phyloP scores from a whole-genome alignment of 2,113 vertebrate species.

The Paradoxurus hermaphroditus region DNA sequence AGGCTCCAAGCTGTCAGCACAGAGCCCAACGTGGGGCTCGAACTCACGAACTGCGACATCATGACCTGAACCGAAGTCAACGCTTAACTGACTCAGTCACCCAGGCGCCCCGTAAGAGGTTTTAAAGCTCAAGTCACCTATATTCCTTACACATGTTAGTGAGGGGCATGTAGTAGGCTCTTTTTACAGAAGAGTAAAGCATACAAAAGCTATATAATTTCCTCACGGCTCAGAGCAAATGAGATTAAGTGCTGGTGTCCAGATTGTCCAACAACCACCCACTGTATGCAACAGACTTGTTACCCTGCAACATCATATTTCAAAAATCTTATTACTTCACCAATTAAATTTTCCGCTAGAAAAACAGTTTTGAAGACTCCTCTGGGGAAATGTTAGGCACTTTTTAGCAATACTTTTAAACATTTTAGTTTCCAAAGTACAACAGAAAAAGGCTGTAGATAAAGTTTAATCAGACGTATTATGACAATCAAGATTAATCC shows the following conservation, averaged over 20 bases:
- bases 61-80: no score
- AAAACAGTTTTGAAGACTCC: background rate
- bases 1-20: no score
- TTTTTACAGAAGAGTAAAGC: background rate
- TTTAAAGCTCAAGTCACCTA: background rate
- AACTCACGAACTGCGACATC: no score
- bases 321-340: conserved; percentile 5
- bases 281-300: background rate
- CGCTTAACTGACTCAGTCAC: no score
- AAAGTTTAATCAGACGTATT: background rate
- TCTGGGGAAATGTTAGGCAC: background rate
- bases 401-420: background rate
- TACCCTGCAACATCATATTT: background rate
- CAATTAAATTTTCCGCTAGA: background rate
- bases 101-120: background rate
- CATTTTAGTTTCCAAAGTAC: background rate
- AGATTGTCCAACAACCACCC: background rate
- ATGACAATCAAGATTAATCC: background rate
- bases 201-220: background rate
- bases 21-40: no score
- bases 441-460: background rate
- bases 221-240: background rate
- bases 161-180: background rate
- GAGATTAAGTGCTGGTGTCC: background rate
- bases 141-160: background rate